These are phyloP conservation scores for Pipistrellus pipistrellus DNA, from an alignment of 2,797 vertebrate genomes.

Conservation along the genomic window DNA sequence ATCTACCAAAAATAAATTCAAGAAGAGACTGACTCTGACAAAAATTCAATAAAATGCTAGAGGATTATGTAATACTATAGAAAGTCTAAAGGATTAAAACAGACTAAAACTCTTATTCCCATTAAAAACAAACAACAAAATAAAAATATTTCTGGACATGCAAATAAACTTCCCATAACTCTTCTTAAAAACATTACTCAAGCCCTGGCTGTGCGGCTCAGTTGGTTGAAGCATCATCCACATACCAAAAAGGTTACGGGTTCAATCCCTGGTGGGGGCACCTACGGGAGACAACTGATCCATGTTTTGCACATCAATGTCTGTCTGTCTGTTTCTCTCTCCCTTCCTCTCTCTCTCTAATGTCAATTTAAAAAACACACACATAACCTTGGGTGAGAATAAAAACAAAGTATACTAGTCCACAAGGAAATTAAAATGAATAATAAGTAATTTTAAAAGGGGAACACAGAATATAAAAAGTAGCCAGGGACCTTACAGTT, in stretches of 20 bases:
- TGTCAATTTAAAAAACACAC: not conserved
- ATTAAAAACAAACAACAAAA: not conserved
- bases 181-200: not conserved
- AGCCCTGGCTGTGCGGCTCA: no score
- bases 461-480: not conserved
- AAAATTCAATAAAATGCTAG: constrained; percentile 24
- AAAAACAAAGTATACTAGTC: not conserved
- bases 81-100: constrained; percentile 36
- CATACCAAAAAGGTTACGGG: not conserved
- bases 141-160: constrained; percentile 26
- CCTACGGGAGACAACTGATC: not conserved
- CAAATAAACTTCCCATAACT: constrained; percentile 17
- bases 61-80: constrained; percentile 14
- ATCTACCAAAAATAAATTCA: not conserved
- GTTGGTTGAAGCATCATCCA: not conserved
- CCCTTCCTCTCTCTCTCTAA: not conserved
- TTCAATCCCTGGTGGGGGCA: not conserved
- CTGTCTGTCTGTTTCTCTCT: not conserved
- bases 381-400: not conserved
- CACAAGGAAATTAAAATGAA: not conserved
- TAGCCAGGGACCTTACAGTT: not conserved
- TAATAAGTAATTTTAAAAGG: not conserved
- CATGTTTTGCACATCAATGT: not conserved
- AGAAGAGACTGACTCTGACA: not conserved
- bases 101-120: constrained; percentile 9